Base-by-base conservation (phyloP, 2,888 invertebrate species). In the Lithophane semibrunnea region DNA sequence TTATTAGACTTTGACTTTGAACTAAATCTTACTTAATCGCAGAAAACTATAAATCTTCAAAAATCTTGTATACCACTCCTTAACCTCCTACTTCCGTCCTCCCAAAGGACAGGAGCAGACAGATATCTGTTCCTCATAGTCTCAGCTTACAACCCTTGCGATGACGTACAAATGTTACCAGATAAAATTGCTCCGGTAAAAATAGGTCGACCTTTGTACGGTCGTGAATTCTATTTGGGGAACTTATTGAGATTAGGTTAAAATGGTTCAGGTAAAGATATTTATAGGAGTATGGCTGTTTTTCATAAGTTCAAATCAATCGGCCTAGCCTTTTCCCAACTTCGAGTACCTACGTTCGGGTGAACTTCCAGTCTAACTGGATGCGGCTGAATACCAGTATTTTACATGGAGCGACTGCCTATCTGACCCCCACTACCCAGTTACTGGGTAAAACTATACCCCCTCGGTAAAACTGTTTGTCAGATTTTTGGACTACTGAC, bases 131-230 rank as follows among this genome's bases (percentile, higher is more conserved):
- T 24, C 74, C 69, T 58, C 79, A 60, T 64, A 49, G 67, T 65
- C 64, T 86, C 75, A 12, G 67, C 65, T 82, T 77, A 24, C 77
- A 82, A 86, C 82, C 79, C 77, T 72, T 72, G 65, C 64, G 87
- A 86, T 78, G 63, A 73, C 87, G 24, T 81, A 88, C 47, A 88
- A 87, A 86, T 87, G 86, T 81, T 81, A 79, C 74, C 12, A 69
- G 73, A 80, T 79, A 66, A 81, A 54, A 68, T 49, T 37, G 54
- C 29, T 66, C 58, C 2, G 66, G 52, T 75, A 75, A 77, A 82
- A 86, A 73, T 75, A 72, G 63, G 8, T 7, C 47, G n/a, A n/a
- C 56, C 37, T 72, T 72, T 66, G 60, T 60, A 1, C 24, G 18
- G 9, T 13, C 64, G 12, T 42, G 8, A 37, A 29, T 18, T 67